Conservation (phyloP, 1,140 invertebrate genomes). For the Chymomyza costata region DNA sequence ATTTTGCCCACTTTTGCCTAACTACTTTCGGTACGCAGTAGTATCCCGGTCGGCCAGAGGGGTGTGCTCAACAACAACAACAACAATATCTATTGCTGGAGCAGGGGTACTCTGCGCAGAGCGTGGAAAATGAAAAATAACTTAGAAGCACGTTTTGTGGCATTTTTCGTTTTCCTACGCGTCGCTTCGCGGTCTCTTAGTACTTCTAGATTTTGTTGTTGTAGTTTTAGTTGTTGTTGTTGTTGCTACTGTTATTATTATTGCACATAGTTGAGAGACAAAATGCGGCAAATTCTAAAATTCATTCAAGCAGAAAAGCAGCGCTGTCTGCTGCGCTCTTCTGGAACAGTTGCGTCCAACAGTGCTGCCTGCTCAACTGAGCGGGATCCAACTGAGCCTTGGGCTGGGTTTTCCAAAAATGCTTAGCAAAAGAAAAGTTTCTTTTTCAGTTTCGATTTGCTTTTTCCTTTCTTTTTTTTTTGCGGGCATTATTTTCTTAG, state of each 20-base stretch:
- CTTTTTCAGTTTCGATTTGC: constrained; percentile 11
- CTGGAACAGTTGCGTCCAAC: not conserved
- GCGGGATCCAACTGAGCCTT: not conserved
- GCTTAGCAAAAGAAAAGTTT: constrained; percentile 28
- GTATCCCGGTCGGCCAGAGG: not conserved
- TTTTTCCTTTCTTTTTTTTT: not conserved
- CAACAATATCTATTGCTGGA: not conserved
- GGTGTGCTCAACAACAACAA: constrained; percentile 17
- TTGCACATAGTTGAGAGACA: constrained; percentile 54
- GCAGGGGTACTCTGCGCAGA: not conserved
- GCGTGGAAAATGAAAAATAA: constrained; percentile 67
- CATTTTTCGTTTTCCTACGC: constrained; percentile 50
- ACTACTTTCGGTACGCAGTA: constrained; percentile 33
- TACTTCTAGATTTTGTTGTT: constrained; percentile 10
- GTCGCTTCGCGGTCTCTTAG: not conserved
- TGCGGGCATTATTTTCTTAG: not conserved
- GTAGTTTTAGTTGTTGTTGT: constrained; percentile 18
- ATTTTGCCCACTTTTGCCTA: constrained; percentile 32
- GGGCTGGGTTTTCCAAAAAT: constrained; percentile 3
- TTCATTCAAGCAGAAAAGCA: constrained; percentile 48
- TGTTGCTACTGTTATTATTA: constrained; percentile 41
- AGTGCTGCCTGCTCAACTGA: not conserved
- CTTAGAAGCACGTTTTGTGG: constrained; percentile 72
- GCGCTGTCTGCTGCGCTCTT: not conserved
- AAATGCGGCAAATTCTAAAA: constrained; percentile 58